Conservation (phyloP, 2,888 invertebrate species). For the Phortica magna region DNA sequence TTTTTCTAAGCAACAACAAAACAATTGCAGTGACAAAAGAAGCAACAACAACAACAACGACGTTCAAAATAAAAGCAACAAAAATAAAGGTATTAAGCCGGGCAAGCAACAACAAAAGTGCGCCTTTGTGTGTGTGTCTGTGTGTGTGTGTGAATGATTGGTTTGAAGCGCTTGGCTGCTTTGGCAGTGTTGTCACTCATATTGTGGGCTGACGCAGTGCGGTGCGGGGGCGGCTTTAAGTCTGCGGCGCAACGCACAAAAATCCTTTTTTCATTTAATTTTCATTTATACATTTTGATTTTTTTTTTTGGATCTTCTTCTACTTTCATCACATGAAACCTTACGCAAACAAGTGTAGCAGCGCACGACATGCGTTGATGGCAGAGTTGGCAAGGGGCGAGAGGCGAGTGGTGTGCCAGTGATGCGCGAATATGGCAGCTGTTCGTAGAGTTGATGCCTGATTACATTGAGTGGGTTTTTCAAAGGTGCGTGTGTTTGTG, state of each 20-base stretch:
- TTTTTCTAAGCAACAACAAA: too few relatives aligned
- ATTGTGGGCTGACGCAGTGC: too few relatives aligned
- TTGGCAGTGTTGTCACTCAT: too few relatives aligned
- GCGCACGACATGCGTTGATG: constrained; percentile 41
- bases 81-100: too few relatives aligned
- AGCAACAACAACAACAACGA: too few relatives aligned
- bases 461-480: neutral
- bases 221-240: too few relatives aligned
- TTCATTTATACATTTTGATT: constrained; percentile 40
- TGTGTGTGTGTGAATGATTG: too few relatives aligned
- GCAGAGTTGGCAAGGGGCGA: constrained; percentile 36
- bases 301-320: constrained; percentile 63
- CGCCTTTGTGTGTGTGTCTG: too few relatives aligned
- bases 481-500: constrained; percentile 9
- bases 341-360: constrained; percentile 46
- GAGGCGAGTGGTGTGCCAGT: constrained; percentile 2
- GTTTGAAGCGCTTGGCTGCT: too few relatives aligned
- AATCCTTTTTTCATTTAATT: constrained; percentile 67
- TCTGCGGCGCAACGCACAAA: constrained; percentile 48
- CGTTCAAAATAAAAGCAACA: too few relatives aligned
- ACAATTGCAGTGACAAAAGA: too few relatives aligned
- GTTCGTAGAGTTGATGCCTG: constrained; percentile 1
- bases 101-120: too few relatives aligned
- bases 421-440: constrained; percentile 22
- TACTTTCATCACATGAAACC: constrained; percentile 41